phyloP scores from a whole-genome alignment of 2,797 vertebrate species.

The Poecilia gillii region DNA sequence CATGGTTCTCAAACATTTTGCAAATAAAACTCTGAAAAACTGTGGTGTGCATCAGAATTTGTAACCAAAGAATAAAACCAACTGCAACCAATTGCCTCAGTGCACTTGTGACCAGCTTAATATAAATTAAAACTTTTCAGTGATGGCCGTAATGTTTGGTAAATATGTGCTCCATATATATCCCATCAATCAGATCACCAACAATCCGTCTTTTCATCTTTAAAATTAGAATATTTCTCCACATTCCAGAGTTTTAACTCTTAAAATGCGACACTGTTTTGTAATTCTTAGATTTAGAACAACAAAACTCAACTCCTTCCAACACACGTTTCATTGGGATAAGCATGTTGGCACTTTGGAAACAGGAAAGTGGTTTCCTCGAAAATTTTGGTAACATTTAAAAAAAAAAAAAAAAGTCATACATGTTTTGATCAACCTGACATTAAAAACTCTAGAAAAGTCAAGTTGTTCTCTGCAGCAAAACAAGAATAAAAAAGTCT shows the following conservation, averaged over 20 bases:
- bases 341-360: neutral
- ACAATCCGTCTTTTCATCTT: neutral
- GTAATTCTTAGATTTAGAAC: neutral
- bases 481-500: neutral
- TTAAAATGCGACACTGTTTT: neutral
- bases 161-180: neutral
- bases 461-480: neutral
- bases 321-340: neutral
- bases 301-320: neutral
- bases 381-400: no score
- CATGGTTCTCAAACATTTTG: neutral
- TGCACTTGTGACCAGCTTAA: neutral
- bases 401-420: neutral
- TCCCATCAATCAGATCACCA: neutral
- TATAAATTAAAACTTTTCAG: neutral
- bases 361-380: no score
- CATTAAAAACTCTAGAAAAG: neutral
- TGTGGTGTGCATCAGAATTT: neutral
- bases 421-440: neutral
- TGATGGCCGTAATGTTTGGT: neutral
- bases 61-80: neutral
- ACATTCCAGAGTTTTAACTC: neutral
- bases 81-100: neutral
- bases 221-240: neutral
- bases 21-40: neutral